Conservation (phyloP, 1,140 invertebrate genomes). For the Drosophila orosa region DNA sequence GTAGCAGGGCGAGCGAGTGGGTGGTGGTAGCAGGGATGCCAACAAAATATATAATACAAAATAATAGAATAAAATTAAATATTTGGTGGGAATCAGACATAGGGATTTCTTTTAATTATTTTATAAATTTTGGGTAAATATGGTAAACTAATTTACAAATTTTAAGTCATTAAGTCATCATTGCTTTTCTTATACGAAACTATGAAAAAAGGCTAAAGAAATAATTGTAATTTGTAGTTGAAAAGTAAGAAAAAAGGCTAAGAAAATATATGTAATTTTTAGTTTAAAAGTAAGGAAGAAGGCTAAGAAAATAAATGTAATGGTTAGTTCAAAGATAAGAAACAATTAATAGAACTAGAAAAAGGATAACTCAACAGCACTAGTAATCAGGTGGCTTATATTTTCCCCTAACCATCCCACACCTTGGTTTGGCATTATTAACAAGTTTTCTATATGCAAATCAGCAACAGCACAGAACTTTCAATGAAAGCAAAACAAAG, state of each 20-base stretch:
- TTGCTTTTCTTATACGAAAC: no score
- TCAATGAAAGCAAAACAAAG: conserved; percentile 41
- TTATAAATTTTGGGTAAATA: not conserved
- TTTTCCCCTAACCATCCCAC: conserved; percentile 10
- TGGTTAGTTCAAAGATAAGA: no score
- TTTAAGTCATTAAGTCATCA: no score
- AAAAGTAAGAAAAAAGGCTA: no score
- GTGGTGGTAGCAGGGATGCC: not conserved
- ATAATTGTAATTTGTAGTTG: no score
- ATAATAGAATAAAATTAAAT: not conserved
- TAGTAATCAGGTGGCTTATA: not conserved
- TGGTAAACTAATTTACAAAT: no score
- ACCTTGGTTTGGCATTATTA: conserved; percentile 48
- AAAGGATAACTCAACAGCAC: not conserved
- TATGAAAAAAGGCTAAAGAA: no score
- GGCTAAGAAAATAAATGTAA: no score
- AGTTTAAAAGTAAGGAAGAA: no score
- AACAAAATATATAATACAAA: not conserved
- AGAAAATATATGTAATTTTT: no score
- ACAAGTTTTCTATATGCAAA: conserved; percentile 73
- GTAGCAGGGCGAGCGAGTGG: not conserved
- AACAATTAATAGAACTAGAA: not conserved
- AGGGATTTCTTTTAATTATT: not conserved
- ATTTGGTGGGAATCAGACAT: not conserved
- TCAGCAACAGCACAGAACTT: conserved; percentile 52